Base-by-base conservation (phyloP, 2,113 vertebrate genomes). In the Turdus rufiventris region DNA sequence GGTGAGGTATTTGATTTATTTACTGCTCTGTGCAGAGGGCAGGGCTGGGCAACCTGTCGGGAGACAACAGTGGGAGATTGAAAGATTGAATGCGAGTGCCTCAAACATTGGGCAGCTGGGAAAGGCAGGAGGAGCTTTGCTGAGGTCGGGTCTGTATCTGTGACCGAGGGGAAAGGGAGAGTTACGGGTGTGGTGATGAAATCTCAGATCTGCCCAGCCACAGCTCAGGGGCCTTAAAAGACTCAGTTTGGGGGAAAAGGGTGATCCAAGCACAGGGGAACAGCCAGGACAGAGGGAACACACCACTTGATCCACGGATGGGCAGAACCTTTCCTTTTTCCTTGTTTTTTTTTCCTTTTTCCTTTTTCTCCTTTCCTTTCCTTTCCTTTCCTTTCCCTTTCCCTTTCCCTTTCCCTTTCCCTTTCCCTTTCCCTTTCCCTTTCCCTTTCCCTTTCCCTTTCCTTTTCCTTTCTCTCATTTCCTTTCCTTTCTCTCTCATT, bases 351-450 rank as follows among this genome's bases (percentile, higher is more conserved):
- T 14, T 10, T 18, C 10, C 5, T 20, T 29, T 8, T 48, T 28
- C 5, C 4, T 20, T 8, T 28, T 6, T 6, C 28, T 26, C 9
- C 5, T 14, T 14, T 28, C 6, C 4, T 14, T 10, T 18, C 10
- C 5, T 20, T 29, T 18, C 5, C 8, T 8, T 48, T 28, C 5
- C 4, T 20, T 8, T 28, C 5, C 2, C 10, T 8, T 18, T 6
- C 21, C 14, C 6, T 10, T 8, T 18, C 26, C 6, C 15, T 48
- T 24, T 10, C 38, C 38, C 47, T 11, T 23, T 12, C 11, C 21
- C 21, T 48, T 48, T 18, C 45, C 47, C 24, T 24, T 12, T 28
- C 10, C 13, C 5, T 38, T 6, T 45, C 25, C 47, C 21, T 48
- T 45, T 48, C 12, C 47, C 23, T 24, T 12, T 28, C 10, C 13